Base-by-base conservation (phyloP, 2,113 vertebrate genomes). In the Caloenas nicobarica region DNA sequence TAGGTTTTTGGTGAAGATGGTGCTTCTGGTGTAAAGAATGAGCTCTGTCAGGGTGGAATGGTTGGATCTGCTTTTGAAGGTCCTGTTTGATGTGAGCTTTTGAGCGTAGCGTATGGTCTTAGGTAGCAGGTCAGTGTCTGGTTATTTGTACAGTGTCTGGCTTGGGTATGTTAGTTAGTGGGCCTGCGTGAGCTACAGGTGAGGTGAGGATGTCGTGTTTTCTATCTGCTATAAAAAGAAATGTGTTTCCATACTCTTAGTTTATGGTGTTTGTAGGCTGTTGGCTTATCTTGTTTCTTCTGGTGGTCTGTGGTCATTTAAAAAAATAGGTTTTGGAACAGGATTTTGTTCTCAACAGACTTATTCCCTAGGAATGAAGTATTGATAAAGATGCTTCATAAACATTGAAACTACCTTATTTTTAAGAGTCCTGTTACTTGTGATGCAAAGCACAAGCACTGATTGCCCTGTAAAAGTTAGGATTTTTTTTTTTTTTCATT, bases 121-220 rank as follows among this genome's bases (percentile, higher is more conserved):
- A 18, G 25, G 29, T 50, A 54, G 38, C 58, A 72, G 58, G 9
- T 3, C 40, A 19, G 4, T 16, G 6, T 21, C 70, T 7, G 4
- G 1, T 16, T 6, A 5, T 40, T 61, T 6, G 2, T 5, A 1
- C n/a, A 13, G 2, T 64, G 11, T 21, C 25, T 86, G 19, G 11
- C n/a, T 40, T n/a, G 51, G 16, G 29, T 34, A 3, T 34, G 17
- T 65, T n/a, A 24, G 26, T 42, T 21, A 22, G 1, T 9, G 15
- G 5, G 17, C 6, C 19, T 64, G 5, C 3, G 5, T 23, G 29
- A 60, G 23, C 31, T 72, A 1, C 22, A 11, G 13, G 19, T 40
- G 22, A 62, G 44, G 56, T 40, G 22, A 61, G 44, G 56, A 24
- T 57, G n/a, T 42, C 8, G 13, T 4, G 1, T 38, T 84, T 73